Evolutionary conservation across 2,797 vertebrate genomes (phyloP), one percentile per base, ranked within the genome.

Genomic region (Ataeniobius toweri): DNA sequence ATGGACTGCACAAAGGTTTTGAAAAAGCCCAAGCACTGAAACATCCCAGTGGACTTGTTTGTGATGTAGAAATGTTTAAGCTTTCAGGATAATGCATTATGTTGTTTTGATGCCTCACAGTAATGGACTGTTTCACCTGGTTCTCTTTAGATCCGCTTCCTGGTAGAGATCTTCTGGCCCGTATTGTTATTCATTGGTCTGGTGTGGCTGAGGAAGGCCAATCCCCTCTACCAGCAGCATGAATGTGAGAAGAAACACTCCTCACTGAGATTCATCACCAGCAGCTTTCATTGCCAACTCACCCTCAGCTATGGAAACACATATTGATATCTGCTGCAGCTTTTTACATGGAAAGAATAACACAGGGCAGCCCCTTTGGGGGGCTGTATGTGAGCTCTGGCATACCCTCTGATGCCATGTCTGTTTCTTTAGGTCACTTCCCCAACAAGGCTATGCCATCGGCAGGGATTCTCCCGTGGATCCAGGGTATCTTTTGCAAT

Each of bases 391-490:
- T 10, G n/a, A 68, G 24, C 1, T 26, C 26, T 77, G 24, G 61
- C 56, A 2, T 55, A 22, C 7, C 7, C 6, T 48, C 3, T 20
- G 3, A 24, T 65, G 1, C 41, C 20, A 10, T 63, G 6, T 76
- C 10, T 80, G n/a, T 74, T 73, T 46, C 44, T 50, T 46, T 93
- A 99, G 98, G 98, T 95, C 98, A 99, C 92, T 99, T 99, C 86
- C 97, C 98, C 92, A 99, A 97, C 94, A 99, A 99, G 93, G 98
- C 97, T 5, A 96, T 99, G 98, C 98, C 98, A 48, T 99, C 98
- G 14, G 95, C 98, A 6, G 98, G 98, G 89, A 93, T 96, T 3
- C 90, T 99, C 76, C 98, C 98, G 0, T 99, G 98, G 98, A 94
- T 99, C 82, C 98, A 99, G 78, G 97, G 98, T 68, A 97, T 99